Conservation (phyloP, 2,797 vertebrate species). For the Anguilla megastoma region DNA sequence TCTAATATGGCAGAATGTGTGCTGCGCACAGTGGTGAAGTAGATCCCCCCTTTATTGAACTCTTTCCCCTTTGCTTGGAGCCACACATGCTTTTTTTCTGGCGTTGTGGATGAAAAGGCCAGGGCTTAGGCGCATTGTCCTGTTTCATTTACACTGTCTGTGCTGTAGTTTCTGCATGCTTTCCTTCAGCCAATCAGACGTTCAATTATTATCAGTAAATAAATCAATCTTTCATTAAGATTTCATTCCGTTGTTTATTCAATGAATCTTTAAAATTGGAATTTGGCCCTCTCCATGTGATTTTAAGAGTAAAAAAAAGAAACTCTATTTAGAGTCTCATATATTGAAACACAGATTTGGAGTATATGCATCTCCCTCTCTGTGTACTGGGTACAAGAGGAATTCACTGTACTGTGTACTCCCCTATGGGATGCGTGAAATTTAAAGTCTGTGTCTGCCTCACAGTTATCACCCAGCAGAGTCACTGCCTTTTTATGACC, state of each 20-base stretch:
- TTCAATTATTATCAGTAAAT: background rate
- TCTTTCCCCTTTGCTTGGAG: background rate
- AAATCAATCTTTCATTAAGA: background rate
- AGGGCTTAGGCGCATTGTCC: background rate
- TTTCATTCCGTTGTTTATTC: background rate
- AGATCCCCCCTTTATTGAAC: background rate
- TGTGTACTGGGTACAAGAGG: background rate
- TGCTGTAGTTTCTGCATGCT: background rate
- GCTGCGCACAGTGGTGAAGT: background rate
- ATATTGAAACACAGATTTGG: background rate
- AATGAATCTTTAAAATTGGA: background rate
- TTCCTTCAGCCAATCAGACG: background rate
- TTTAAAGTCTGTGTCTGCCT: background rate
- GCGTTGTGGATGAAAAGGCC: background rate
- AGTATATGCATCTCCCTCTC: background rate
- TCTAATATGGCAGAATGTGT: background rate
- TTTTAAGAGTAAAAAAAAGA: background rate
- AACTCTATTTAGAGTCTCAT: background rate
- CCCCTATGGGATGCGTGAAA: background rate
- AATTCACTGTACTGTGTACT: background rate
- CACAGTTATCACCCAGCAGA: background rate
- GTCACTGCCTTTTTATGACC: background rate
- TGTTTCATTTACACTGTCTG: background rate
- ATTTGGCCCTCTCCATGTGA: background rate
- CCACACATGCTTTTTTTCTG: background rate